Evolutionary conservation across 2,888 invertebrate species (phyloP), one percentile per base, ranked within the genome.

Genomic region (Teleogryllus oceanicus): DNA sequence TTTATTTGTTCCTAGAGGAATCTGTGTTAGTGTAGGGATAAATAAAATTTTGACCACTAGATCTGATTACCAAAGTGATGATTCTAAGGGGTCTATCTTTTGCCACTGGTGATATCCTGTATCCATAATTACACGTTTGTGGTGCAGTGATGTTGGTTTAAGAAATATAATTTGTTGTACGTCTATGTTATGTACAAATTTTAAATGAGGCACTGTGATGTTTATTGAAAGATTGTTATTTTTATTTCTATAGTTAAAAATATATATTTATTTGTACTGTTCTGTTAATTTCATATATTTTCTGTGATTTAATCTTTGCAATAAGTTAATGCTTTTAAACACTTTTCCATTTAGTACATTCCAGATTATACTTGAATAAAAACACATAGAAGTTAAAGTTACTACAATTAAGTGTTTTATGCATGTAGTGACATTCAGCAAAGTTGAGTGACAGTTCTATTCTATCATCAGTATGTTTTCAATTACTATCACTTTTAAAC

Each of bases 151-250:
- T 62, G n/a, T n/a, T 18, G n/a, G 13, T 13, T 62, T 62, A 62
- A 62, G 62, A 18, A 13, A 37, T 37, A 62, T n/a, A 62, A 62
- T 18, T 62, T 62, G n/a, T 62, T 62, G 62, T 62, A 62, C 13
- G n/a, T 62, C 37, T 37, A n/a, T 62, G 62, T 62, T 62, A n/a
- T 62, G 62, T 62, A 62, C 62, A 62, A 62, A 62, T n/a, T 62
- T 18, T 62, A n/a, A 62, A n/a, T 62, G 37, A 37, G 62, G 62
- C 62, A 62, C 62, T 62, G 62, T 62, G 62, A 62, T 37, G 37
- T 37, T 62, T 62, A 62, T 62, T 62, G 62, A 62, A 62, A 62
- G 62, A 62, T 62, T 62, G 62, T 62, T 62, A 62, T 62, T 62
- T 37, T 62, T 62, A 62, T 62, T 62, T 18, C n/a, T 18, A 18